A percentile compares a stretch with the other conserved stretches of the same genome.
Conservation (phyloP, 2,797 vertebrate genomes). For the Centropyge bicolor region DNA sequence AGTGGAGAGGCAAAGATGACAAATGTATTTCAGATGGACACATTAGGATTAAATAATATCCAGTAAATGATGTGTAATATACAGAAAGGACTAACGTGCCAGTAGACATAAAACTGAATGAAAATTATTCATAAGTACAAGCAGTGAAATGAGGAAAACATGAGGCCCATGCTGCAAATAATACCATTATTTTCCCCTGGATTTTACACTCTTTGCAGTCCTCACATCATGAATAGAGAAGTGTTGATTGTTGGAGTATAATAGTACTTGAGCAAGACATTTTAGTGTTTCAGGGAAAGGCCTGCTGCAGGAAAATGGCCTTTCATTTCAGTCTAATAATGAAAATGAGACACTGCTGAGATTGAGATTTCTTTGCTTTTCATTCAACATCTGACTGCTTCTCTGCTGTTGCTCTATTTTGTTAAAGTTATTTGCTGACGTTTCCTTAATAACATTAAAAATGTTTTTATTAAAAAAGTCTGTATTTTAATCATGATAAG, state of each 20-base stretch:
- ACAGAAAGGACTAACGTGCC: neutral
- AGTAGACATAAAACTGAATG: neutral
- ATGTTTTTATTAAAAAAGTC: neutral
- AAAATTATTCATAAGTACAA: neutral
- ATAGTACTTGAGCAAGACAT: neutral
- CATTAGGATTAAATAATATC: neutral
- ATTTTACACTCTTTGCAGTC: neutral
- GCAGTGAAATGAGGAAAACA: slow-evolving; percentile 19
- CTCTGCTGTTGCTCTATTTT: slow-evolving; percentile 43
- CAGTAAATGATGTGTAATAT: neutral
- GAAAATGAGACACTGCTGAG: neutral
- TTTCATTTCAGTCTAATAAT: neutral
- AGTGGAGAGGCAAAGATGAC: neutral
- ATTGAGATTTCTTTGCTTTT: slow-evolving; percentile 18
- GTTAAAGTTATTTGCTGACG: neutral
- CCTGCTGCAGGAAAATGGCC: neutral
- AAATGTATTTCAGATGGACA: neutral
- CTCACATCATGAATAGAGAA: neutral
- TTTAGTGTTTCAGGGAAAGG: neutral
- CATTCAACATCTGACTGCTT: slow-evolving; percentile 38
- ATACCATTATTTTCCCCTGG: neutral
- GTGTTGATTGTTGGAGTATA: neutral
- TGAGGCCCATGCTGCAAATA: neutral
- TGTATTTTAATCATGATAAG: slow-evolving; percentile 13
- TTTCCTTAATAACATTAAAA: slow-evolving; percentile 14